A percentile compares a stretch with the other conserved stretches of the same genome.
These are phyloP conservation scores for Pituophis catenifer DNA, from an alignment of 2,113 vertebrate genomes.

Conservation along the genomic window DNA sequence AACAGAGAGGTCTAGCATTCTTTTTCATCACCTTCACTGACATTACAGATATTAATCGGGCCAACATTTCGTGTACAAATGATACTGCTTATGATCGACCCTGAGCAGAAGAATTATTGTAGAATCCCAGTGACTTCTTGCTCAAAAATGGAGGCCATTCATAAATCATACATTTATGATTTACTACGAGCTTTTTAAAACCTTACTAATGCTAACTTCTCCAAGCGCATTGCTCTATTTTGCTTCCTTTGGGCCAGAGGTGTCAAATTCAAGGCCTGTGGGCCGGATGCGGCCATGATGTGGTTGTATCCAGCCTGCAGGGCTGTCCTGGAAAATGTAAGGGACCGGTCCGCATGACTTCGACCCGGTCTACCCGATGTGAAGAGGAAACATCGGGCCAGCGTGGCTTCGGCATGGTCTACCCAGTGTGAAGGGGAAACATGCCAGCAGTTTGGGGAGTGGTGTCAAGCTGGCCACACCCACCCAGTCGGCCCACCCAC, in stretches of 20 bases:
- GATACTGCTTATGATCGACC: not conserved
- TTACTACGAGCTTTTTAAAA: not conserved
- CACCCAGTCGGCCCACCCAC: too few relatives aligned
- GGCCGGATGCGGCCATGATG: too few relatives aligned
- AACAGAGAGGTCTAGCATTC: not conserved
- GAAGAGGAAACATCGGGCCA: too few relatives aligned
- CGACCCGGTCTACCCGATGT: too few relatives aligned
- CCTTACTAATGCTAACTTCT: not conserved
- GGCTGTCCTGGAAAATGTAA: too few relatives aligned
- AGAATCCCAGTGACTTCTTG: constrained; percentile 3
- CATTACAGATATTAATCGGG: constrained; percentile 9
- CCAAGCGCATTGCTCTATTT: not conserved
- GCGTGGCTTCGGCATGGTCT: too few relatives aligned
- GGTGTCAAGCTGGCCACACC: too few relatives aligned
- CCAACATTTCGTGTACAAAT: not conserved
- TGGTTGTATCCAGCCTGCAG: too few relatives aligned
- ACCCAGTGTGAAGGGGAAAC: too few relatives aligned
- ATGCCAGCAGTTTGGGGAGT: too few relatives aligned
- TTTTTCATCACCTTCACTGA: rapidly evolving
- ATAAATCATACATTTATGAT: constrained; percentile 14
- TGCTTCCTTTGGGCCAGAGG: not conserved
- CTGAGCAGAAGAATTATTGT: not conserved
- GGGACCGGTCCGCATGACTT: too few relatives aligned
- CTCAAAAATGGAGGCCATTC: not conserved
- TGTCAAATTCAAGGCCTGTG: too few relatives aligned